Percentiles rank a stretch among this genome's conserved stretches.
phyloP scores from a whole-genome alignment of 2,797 vertebrate genomes.

The Falco cherrug region DNA sequence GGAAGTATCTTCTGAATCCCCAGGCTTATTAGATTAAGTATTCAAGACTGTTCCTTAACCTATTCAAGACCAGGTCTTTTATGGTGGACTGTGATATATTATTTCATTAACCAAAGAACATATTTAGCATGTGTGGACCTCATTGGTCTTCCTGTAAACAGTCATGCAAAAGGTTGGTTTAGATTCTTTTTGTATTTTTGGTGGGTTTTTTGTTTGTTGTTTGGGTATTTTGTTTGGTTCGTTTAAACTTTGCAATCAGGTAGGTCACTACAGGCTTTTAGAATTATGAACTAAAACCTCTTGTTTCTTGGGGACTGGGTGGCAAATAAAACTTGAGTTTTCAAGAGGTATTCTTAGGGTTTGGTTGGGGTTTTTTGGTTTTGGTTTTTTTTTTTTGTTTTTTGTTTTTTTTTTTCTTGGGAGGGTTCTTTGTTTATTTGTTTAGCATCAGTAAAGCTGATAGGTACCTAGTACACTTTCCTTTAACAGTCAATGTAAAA shows the following conservation, averaged over 20 bases:
- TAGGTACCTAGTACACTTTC: not conserved
- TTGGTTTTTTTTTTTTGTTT: not conserved
- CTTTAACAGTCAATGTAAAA: not conserved
- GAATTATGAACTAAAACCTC: not conserved
- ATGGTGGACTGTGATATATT: not conserved
- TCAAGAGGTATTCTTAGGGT: not conserved
- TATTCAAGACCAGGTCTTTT: not conserved
- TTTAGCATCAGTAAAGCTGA: not conserved
- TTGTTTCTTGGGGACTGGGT: rapidly evolving
- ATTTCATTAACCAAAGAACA: not conserved
- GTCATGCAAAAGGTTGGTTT: not conserved
- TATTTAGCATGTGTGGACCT: not conserved
- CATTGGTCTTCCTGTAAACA: not conserved
- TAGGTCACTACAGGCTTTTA: not conserved
- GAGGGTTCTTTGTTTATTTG: not conserved
- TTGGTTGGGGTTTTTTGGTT: not conserved
- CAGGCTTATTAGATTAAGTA: not conserved
- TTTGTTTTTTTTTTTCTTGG: not conserved
- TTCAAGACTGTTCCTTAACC: not conserved
- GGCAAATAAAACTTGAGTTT: not conserved
- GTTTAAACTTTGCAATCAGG: not conserved
- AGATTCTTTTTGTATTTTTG: not conserved
- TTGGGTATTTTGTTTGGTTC: rapidly evolving
- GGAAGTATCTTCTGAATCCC: not conserved
- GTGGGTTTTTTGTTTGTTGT: not conserved